These are phyloP conservation scores for Nycticryphes semicollaris DNA, from an alignment of 2,113 vertebrate species.

Conservation along the genomic window DNA sequence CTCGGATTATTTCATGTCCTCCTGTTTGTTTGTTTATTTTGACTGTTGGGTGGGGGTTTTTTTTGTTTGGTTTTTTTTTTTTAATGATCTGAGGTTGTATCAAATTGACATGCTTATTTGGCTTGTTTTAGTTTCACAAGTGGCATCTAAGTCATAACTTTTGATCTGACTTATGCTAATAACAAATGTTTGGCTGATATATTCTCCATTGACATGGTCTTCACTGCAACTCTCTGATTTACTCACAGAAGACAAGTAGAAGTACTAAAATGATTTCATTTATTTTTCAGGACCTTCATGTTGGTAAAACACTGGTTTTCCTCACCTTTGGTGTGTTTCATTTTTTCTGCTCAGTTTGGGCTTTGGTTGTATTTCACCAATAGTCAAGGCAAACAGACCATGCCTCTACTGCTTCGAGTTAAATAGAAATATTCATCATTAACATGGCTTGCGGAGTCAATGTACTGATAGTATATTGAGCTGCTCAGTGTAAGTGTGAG, in stretches of 20 bases:
- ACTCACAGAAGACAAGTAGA: not conserved
- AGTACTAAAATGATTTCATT: not conserved
- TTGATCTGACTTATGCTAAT: not conserved
- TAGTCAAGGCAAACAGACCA: not conserved
- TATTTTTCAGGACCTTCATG: not conserved
- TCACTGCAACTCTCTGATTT: not conserved
- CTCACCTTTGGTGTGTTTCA: not conserved
- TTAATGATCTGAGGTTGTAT: not conserved
- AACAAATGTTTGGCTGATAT: not conserved
- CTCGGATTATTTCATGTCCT: not conserved
- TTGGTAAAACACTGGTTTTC: not conserved
- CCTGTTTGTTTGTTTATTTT: not conserved
- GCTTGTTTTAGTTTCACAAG: not conserved
- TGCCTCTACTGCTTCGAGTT: not conserved
- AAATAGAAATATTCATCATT: constrained; percentile 6
- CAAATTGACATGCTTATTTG: not conserved
- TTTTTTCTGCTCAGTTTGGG: not conserved
- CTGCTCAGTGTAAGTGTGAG: not conserved
- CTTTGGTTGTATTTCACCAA: not conserved
- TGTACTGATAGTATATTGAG: not conserved
- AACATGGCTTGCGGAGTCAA: not conserved
- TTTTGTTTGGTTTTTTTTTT: not conserved
- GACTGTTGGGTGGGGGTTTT: not conserved
- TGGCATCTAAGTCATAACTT: not conserved
- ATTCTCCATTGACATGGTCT: not conserved